Base-by-base conservation (phyloP, 1,140 invertebrate genomes). In the Wasmannia auropunctata region DNA sequence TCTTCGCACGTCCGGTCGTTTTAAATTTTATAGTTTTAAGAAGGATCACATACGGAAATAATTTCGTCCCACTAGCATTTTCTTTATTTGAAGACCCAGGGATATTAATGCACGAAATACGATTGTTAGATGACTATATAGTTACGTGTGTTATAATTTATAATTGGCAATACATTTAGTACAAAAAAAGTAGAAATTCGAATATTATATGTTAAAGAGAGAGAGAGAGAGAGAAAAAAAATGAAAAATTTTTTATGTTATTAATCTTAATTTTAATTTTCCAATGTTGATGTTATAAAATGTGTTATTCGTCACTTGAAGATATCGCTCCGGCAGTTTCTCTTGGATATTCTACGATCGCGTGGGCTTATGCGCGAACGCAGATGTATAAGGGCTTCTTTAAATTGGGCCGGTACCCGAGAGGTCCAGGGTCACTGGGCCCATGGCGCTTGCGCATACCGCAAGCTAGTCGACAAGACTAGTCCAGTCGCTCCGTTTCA, bases 381-480 rank as follows among this genome's bases (percentile, higher is more conserved):
- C 22, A 70, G 22, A 5, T 51, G 19, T 28, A 51, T 28, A 14
- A 62, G 46, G 31, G 74, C 37, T 72, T 43, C 31, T 86, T 63
- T 67, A 19, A 85, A 90, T 90, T 90, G 91, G 90, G 86, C 92
- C 92, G 91, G 92, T 91, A 91, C 80, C 92, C 92, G 92, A 92
- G 72, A 76, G 85, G 87, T 87, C 91, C 92, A 93, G 93, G 92
- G 88, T 91, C 94, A 93, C 94, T 93, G 93, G 91, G 93, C 93
- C 94, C 93, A 95, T 91, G 92, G 94, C 94, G 93, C 94, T 93
- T 95, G 94, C 92, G 93, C 93, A 94, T 92, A 95, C 93, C 94
- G 94, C 94, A 95, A 95, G 91, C 94, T 95, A 95, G 94, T 95
- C 94, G 91, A 86, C 77, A 93, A 94, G 94, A 94, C 94, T 94